phyloP scores from a whole-genome alignment of 1,140 invertebrate genomes.

The Lasioglossum baleicum region DNA sequence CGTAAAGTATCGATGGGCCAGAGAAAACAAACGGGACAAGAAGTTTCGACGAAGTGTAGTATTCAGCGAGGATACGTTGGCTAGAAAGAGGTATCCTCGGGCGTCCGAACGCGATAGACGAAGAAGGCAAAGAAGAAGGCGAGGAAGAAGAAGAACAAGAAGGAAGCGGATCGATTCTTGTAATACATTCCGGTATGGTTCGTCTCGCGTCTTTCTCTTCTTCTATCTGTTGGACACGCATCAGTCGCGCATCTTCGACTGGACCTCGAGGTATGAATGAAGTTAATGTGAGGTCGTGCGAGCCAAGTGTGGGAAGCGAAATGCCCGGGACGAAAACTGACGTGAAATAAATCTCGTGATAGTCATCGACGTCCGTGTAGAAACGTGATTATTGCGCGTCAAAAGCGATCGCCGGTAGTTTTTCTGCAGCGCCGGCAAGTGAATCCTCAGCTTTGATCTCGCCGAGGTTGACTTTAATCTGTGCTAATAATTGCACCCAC shows the following conservation, averaged over 20 bases:
- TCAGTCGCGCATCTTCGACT: conserved; percentile 61
- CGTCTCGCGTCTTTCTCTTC: conserved; percentile 39
- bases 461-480: not conserved
- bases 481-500: not conserved
- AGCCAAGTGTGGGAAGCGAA: conserved; percentile 66
- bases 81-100: conserved; percentile 40
- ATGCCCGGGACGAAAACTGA: conserved; percentile 45
- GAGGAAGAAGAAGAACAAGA: conserved; percentile 41
- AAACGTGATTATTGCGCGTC: not conserved
- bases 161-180: conserved; percentile 65
- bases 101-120: conserved; percentile 7
- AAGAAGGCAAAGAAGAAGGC: conserved; percentile 1
- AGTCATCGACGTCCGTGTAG: conserved; percentile 22
- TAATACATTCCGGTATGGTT: conserved; percentile 62
- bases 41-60: conserved; percentile 45
- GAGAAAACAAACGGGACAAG: conserved; percentile 29
- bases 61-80: conserved; percentile 42
- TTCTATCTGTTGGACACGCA: conserved; percentile 64
- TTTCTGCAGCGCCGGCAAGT: not conserved
- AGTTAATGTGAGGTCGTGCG: conserved; percentile 69
- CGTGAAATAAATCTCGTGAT: conserved; percentile 25
- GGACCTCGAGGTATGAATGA: conserved; percentile 51
- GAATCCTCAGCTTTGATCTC: not conserved
- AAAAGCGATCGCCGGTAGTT: not conserved
- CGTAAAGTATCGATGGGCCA: conserved; percentile 32